phyloP scores from a whole-genome alignment of 2,797 vertebrate genomes.

The Harpagifer antarcticus region DNA sequence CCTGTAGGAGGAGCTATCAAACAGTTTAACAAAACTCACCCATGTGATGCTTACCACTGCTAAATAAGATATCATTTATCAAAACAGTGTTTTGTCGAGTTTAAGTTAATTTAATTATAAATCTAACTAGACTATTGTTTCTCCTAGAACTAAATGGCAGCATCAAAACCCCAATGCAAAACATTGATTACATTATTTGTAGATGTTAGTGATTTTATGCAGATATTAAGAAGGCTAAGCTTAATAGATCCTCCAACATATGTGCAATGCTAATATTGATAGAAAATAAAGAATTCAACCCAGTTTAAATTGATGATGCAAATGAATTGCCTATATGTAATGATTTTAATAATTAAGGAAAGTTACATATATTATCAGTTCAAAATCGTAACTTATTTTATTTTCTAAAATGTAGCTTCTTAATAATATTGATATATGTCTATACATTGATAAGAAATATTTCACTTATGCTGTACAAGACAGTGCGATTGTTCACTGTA shows the following conservation, averaged over 20 bases:
- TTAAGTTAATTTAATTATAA: not conserved
- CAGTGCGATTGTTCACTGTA: conserved; percentile 25
- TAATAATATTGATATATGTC: not conserved
- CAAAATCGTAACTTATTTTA: rapidly evolving
- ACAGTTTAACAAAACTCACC: conserved; percentile 9
- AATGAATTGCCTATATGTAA: not conserved
- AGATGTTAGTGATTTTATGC: not conserved
- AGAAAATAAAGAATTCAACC: not conserved
- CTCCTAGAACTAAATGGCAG: not conserved
- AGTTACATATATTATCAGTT: not conserved
- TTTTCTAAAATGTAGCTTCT: not conserved
- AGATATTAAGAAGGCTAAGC: not conserved
- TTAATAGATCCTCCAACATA: not conserved
- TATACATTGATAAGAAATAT: no score
- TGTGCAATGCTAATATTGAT: not conserved
- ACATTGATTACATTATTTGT: not conserved
- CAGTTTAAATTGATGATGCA: not conserved
- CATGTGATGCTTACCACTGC: not conserved
- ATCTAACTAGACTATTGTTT: not conserved
- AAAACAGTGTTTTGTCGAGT: no score
- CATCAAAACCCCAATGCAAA: no score
- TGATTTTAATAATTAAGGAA: not conserved
- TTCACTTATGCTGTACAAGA: not conserved
- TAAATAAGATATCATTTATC: not conserved
- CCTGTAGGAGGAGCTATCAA: conserved; percentile 61